A percentile compares a stretch with the other conserved stretches of the same genome.
Conservation (phyloP, 2,113 vertebrate genomes). For the Cnemophilus loriae region DNA sequence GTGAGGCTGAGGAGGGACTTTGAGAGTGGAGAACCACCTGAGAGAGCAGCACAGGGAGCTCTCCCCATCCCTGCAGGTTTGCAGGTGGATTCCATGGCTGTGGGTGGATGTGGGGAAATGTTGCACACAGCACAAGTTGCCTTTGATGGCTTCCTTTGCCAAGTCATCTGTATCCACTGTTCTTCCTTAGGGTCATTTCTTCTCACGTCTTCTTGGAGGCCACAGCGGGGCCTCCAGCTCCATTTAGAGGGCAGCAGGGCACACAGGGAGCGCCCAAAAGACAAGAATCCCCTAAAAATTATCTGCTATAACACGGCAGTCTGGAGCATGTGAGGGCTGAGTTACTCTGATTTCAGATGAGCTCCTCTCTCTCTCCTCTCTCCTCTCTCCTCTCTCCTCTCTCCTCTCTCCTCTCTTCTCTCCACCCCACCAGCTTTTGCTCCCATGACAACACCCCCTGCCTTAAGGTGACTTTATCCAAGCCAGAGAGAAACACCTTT, state of each 20-base stretch:
- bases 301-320: background rate
- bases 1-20: background rate
- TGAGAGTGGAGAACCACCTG: background rate
- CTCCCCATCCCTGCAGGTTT: background rate
- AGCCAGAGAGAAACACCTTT: background rate
- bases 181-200: background rate
- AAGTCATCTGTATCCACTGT: background rate
- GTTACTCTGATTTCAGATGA: background rate
- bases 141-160: background rate
- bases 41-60: background rate
- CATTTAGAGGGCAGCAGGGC: background rate
- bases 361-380: background rate
- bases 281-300: background rate
- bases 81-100: background rate
- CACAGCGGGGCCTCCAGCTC: background rate
- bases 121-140: background rate
- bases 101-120: background rate
- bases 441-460: background rate
- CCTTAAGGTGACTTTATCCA: background rate
- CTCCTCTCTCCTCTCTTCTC: background rate
- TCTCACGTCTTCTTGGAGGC: background rate
- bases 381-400: too few relatives aligned
- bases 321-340: background rate
- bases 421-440: background rate
- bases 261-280: background rate